Evolutionary conservation across 2,797 vertebrate species (phyloP), one percentile per base, ranked within the genome.

Genomic region (Glossophaga mutica): DNA sequence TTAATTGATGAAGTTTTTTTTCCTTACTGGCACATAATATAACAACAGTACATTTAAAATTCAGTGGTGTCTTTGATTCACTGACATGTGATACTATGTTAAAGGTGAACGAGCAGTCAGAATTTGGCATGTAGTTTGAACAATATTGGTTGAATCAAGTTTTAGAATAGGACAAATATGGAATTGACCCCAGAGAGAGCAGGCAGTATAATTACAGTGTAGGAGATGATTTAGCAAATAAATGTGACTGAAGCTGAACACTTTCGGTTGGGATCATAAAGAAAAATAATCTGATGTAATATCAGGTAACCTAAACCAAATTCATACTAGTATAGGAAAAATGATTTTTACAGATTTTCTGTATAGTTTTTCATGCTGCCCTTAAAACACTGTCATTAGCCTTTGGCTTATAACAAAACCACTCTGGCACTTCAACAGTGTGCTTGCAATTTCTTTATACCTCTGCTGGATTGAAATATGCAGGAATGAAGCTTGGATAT

Each of bases 261-360:
- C 87, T 37, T 90, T 37, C 29, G 26, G 44, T 90, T 55, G 44
- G 48, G 42, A 87, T 8, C 16, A 57, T 57, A 44, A 81, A 32
- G 18, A 92, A 26, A 92, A 92, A 74, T 78, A 87, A 90, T 59
- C 39, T 67, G 55, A 77, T 68, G 24, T 88, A 59, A n/a, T 81
- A 91, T 24, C 16, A 73, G 12, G 21, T 74, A 79, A 85, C 14
- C 16, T 48, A 62, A 89, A 70, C 6, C 22, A 86, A 89, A 85
- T 76, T 91, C 37, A 46, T 71, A 68, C 67, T 82, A 52, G 18
- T 83, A 29, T 78, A 57, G 29, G 32, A 74, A 92, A 95, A 92
- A 57, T 46, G 12, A 96, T 52, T 74, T 93, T 86, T 87, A 16
- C 87, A 57, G 21, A 34, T 90, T 88, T 90, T 82, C 18, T 92